Evolutionary conservation across 2,888 invertebrate genomes (phyloP).

Genomic region (Orthosia incerta): DNA sequence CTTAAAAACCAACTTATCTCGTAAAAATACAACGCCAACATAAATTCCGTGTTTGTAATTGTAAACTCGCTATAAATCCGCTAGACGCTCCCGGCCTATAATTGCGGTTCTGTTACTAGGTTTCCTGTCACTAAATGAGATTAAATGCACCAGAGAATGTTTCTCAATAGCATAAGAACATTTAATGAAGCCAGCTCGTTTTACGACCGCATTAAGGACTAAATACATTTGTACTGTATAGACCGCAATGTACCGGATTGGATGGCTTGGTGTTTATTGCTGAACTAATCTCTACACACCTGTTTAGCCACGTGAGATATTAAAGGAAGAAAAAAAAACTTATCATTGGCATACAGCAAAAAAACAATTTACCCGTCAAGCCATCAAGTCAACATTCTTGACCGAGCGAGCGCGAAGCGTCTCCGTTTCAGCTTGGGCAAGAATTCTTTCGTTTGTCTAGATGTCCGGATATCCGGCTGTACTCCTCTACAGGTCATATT

Average conservation of each 20-base stretch:
- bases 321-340: not conserved
- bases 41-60: conserved; percentile 8
- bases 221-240: conserved; percentile 39
- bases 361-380: not conserved
- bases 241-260: conserved; percentile 8
- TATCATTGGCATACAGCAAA: not conserved
- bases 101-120: conserved; percentile 78
- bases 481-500: too few relatives aligned
- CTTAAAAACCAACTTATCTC: not conserved
- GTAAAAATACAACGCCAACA: not conserved
- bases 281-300: conserved; percentile 27
- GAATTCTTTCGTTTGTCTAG: too few relatives aligned
- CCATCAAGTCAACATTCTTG: not conserved
- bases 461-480: too few relatives aligned
- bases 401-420: too few relatives aligned
- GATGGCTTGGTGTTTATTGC: conserved; percentile 24
- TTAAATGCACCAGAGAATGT: conserved; percentile 80
- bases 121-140: conserved; percentile 87
- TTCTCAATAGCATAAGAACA: conserved; percentile 83
- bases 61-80: conserved; percentile 11
- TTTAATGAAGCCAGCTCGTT: conserved; percentile 76
- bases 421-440: too few relatives aligned
- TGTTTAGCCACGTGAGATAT: not conserved
- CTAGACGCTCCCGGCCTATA: conserved; percentile 72
- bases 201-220: conserved; percentile 57